Percentiles rank a stretch among this genome's conserved stretches.
These are phyloP conservation scores for Bombus confusus DNA, from an alignment of 1,140 invertebrate genomes.

Conservation along the genomic window DNA sequence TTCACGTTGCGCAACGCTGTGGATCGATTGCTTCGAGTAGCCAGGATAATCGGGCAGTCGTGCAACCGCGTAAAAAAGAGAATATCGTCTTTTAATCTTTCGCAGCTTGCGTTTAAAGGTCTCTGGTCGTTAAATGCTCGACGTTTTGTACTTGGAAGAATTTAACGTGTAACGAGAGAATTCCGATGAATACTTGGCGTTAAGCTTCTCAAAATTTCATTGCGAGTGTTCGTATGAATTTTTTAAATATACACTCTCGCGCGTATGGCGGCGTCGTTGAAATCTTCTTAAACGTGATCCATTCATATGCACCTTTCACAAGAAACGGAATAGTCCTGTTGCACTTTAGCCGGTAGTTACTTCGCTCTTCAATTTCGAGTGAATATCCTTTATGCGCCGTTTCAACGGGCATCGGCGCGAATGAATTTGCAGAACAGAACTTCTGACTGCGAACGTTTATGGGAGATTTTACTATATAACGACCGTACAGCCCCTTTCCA, in stretches of 20 bases:
- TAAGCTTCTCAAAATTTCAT: not conserved
- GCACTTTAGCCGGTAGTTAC: slow-evolving; percentile 1
- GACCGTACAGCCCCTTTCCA: not conserved
- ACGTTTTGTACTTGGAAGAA: not conserved
- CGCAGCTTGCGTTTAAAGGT: not conserved
- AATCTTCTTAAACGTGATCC: slow-evolving; percentile 21
- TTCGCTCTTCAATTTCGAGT: slow-evolving; percentile 24
- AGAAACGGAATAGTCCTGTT: not conserved
- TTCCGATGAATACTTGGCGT: too few relatives aligned
- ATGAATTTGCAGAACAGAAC: slow-evolving; percentile 13
- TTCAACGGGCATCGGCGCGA: slow-evolving; percentile 26
- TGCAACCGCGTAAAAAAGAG: not conserved
- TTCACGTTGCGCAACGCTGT: not conserved
- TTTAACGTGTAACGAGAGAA: not conserved
- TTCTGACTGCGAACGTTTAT: slow-evolving; percentile 25
- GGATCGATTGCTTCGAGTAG: not conserved
- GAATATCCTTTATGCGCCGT: slow-evolving; percentile 35
- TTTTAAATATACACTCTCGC: not conserved
- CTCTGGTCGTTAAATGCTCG: slow-evolving; percentile 13
- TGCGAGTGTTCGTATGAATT: not conserved
- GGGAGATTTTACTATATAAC: not conserved
- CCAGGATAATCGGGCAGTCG: not conserved
- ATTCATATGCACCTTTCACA: slow-evolving; percentile 1
- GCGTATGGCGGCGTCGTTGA: not conserved
- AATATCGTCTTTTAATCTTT: slow-evolving; percentile 21